phyloP scores from a whole-genome alignment of 2,797 vertebrate species.

The Amblyopsis hoosieri region DNA sequence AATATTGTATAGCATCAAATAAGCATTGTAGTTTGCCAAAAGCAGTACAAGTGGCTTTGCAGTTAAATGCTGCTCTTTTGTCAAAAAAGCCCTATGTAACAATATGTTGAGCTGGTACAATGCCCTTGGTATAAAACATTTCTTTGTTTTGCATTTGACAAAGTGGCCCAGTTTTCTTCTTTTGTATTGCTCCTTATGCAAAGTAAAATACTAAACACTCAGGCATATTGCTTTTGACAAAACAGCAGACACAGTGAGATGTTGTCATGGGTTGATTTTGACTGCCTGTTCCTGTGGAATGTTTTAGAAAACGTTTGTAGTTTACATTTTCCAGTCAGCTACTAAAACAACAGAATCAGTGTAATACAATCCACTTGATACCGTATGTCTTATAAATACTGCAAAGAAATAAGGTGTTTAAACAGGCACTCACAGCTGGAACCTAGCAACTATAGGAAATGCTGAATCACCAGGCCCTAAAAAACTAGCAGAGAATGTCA shows the following conservation, averaged over 20 bases:
- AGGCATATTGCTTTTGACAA: slow-evolving; percentile 45
- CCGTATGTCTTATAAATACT: slow-evolving; percentile 22
- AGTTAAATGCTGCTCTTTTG: neutral
- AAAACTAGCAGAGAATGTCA: slow-evolving; percentile 33
- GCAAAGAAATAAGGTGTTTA: neutral
- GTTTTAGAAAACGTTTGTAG: slow-evolving; percentile 19
- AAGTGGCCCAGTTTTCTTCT: slow-evolving; percentile 17
- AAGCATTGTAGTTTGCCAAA: slow-evolving; percentile 4
- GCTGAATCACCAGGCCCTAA: slow-evolving; percentile 33
- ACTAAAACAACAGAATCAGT: slow-evolving; percentile 30
- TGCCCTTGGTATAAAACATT: slow-evolving; percentile 17
- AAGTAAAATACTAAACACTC: slow-evolving; percentile 33
- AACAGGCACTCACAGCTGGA: slow-evolving; percentile 4
- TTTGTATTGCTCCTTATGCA: slow-evolving; percentile 15
- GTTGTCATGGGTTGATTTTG: slow-evolving; percentile 19
- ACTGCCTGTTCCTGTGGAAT: slow-evolving; percentile 25
- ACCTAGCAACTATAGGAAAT: neutral
- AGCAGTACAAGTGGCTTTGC: neutral
- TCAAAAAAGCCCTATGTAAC: slow-evolving; percentile 7
- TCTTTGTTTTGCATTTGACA: slow-evolving; percentile 17
- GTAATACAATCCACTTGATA: slow-evolving; percentile 14
- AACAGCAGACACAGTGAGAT: slow-evolving; percentile 43
- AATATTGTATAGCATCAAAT: neutral
- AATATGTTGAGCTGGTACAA: slow-evolving; percentile 10
- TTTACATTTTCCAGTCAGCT: slow-evolving; percentile 25